phyloP scores from a whole-genome alignment of 2,888 invertebrate genomes.

The Drosophila neotestacea region DNA sequence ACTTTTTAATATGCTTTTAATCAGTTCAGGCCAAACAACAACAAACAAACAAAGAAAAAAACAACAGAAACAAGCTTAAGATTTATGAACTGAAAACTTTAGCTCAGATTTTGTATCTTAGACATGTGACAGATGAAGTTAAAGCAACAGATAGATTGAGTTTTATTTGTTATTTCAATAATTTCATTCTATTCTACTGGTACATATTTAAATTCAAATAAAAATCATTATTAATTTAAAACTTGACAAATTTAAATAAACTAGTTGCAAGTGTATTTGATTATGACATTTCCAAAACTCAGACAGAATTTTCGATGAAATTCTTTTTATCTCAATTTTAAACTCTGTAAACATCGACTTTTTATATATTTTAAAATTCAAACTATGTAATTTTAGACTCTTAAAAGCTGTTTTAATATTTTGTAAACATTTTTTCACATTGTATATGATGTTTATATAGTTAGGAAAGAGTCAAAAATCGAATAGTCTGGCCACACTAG shows the following conservation, averaged over 20 bases:
- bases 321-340: neutral
- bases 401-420: neutral
- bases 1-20: slow-evolving; percentile 78
- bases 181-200: neutral
- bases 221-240: neutral
- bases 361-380: neutral
- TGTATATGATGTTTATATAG: too few species aligned
- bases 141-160: neutral
- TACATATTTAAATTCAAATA: neutral
- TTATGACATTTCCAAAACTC: neutral
- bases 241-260: neutral
- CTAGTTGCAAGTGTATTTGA: neutral
- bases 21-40: slow-evolving; percentile 53
- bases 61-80: slow-evolving; percentile 25
- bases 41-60: slow-evolving; percentile 7
- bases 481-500: neutral
- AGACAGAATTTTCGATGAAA: neutral
- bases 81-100: slow-evolving; percentile 52
- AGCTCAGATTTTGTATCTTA: slow-evolving; percentile 11
- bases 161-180: neutral
- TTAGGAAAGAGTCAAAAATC: too few species aligned
- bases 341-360: neutral
- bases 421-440: too few species aligned
- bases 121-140: neutral
- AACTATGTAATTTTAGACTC: neutral